Conservation (phyloP, 2,113 vertebrate species). For the Climacteris rufus region DNA sequence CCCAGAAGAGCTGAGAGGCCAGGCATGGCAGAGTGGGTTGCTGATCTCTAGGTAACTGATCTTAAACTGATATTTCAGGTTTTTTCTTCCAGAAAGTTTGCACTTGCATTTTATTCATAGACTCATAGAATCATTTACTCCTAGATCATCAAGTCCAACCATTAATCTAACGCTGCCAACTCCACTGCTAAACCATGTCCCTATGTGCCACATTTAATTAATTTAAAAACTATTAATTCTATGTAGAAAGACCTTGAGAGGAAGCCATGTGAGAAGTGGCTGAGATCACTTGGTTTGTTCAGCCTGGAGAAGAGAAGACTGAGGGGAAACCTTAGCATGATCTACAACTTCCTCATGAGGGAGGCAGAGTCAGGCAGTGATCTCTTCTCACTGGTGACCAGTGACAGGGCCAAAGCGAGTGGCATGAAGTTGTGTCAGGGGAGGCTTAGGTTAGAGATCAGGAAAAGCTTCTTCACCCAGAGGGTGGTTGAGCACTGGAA, state of each 20-base stretch:
- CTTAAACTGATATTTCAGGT: not conserved
- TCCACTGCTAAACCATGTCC: not conserved
- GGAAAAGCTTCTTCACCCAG: not conserved
- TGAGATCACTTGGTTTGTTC: not conserved
- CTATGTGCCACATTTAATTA: not conserved
- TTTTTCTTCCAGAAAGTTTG: not conserved
- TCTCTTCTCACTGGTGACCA: not conserved
- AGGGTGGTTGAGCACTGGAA: not conserved
- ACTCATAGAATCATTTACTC: not conserved
- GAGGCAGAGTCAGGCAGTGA: not conserved
- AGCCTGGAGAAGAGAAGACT: not conserved
- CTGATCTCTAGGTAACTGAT: not conserved
- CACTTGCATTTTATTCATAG: not conserved
- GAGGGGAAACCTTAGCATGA: not conserved
- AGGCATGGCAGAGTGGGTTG: not conserved
- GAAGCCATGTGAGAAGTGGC: rapidly evolving
- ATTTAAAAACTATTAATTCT: not conserved
- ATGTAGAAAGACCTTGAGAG: not conserved
- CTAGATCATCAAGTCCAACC: not conserved
- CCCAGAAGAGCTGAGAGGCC: not conserved
- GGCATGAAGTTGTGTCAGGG: not conserved
- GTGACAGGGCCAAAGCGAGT: not conserved
- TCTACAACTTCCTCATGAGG: not conserved
- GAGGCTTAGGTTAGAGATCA: not conserved
- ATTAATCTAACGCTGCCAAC: not conserved